phyloP scores from a whole-genome alignment of 2,888 invertebrate species.

The Lordiphosa andalusiaca region DNA sequence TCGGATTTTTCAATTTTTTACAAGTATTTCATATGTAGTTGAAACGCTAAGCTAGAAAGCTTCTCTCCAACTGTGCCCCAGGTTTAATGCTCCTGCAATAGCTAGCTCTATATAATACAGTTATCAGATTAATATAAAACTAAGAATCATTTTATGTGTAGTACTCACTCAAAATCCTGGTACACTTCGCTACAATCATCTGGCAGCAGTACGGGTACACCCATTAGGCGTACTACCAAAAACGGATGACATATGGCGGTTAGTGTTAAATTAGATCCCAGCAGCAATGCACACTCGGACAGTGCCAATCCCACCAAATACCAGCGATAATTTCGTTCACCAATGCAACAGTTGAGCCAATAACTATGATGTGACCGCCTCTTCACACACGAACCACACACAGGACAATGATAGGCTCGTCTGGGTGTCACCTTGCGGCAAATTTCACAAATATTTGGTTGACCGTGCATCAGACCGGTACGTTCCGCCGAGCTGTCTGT shows the following conservation, averaged over 20 bases:
- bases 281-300: constrained; percentile 85
- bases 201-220: constrained; percentile 85
- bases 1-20: too few species aligned
- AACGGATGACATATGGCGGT: constrained; percentile 92
- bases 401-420: constrained; percentile 88
- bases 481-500: constrained; percentile 39
- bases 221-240: constrained; percentile 71
- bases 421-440: constrained; percentile 84
- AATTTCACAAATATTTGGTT: constrained; percentile 81
- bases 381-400: constrained; percentile 90
- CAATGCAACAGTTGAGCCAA: constrained; percentile 93
- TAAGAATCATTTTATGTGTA: too few species aligned
- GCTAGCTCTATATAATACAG: too few species aligned
- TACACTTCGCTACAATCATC: constrained; percentile 93
- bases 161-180: constrained; percentile 86
- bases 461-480: constrained; percentile 67
- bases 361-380: constrained; percentile 90
- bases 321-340: constrained; percentile 88
- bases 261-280: constrained; percentile 90
- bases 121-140: too few species aligned
- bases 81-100: too few species aligned
- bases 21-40: too few species aligned
- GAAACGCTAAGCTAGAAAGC: too few species aligned
- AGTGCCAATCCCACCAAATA: constrained; percentile 86
- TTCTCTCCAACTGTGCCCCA: too few species aligned